A percentile compares a stretch with the other conserved stretches of the same genome.
These are phyloP conservation scores for Paracanthobrama guichenoti DNA, from an alignment of 2,113 vertebrate species.

Conservation along the genomic window DNA sequence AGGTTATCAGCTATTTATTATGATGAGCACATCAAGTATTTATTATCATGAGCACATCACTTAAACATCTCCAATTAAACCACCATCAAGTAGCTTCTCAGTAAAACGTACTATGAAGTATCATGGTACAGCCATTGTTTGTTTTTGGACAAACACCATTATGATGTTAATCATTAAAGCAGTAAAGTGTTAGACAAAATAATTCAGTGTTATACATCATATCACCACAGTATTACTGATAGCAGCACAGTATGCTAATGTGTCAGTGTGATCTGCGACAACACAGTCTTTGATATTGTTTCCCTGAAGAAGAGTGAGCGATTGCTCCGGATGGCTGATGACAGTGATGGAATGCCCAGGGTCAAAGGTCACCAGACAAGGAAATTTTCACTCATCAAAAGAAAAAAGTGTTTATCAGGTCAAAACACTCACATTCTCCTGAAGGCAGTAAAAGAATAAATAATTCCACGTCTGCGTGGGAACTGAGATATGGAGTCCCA, in stretches of 20 bases:
- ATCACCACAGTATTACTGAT: background rate
- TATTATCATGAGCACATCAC: too few species aligned
- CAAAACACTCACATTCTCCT: background rate
- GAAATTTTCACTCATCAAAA: background rate
- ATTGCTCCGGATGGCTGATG: background rate
- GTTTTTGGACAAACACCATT: too few species aligned
- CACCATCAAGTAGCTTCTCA: background rate
- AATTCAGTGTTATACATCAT: background rate
- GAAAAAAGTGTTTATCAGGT: background rate
- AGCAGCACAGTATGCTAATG: background rate
- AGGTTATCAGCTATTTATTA: background rate
- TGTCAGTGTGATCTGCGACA: background rate
- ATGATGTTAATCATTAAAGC: background rate
- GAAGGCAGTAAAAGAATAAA: background rate
- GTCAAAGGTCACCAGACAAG: slow-evolving; percentile 5
- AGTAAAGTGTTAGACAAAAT: background rate
- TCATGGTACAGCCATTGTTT: background rate
- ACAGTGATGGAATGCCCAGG: slow-evolving; percentile 1
- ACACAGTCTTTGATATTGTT: background rate
- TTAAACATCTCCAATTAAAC: background rate
- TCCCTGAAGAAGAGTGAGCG: background rate
- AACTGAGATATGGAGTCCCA: background rate
- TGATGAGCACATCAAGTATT: too few species aligned
- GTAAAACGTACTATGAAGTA: background rate
- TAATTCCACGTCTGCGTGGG: background rate